These are phyloP conservation scores for Irena cyanogastra DNA, from an alignment of 2,113 vertebrate species.

Conservation along the genomic window DNA sequence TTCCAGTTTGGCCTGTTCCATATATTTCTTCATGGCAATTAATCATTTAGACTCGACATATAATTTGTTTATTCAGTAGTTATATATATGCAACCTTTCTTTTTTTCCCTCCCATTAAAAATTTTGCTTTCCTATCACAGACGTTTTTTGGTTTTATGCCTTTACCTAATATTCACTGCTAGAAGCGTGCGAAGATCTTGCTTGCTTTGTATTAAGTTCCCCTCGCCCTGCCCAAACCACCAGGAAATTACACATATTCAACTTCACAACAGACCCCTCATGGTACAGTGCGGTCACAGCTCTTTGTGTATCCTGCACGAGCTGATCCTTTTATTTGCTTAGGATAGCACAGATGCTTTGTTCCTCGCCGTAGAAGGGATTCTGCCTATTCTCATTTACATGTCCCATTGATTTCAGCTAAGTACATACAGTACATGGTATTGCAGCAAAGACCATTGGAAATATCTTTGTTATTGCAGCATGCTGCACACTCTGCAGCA, in stretches of 20 bases:
- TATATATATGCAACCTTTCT: neutral
- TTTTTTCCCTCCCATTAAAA: conserved; percentile 9
- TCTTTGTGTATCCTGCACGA: conserved; percentile 57
- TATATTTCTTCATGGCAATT: conserved; percentile 14
- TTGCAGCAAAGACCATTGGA: conserved; percentile 17
- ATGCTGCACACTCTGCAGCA: conserved; percentile 45
- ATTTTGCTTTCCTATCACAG: conserved; percentile 1
- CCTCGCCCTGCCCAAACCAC: neutral
- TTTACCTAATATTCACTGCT: neutral
- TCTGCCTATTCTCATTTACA: conserved; percentile 64
- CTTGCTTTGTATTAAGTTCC: neutral
- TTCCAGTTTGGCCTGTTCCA: neutral
- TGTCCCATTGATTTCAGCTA: conserved; percentile 69
- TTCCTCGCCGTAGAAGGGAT: conserved; percentile 51
- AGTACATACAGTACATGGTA: conserved; percentile 50
- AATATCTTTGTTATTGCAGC: conserved; percentile 52
- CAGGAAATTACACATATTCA: conserved; percentile 21
- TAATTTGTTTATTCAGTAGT: conserved; percentile 24
- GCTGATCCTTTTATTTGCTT: conserved; percentile 71
- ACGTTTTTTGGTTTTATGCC: neutral
- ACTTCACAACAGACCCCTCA: conserved; percentile 14
- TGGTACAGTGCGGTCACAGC: conserved; percentile 35
- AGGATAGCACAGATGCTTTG: conserved; percentile 60
- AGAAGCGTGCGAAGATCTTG: neutral
- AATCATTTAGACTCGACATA: conserved; percentile 20